Percentiles rank a stretch among this genome's conserved stretches.
Evolutionary conservation across 2,797 vertebrate genomes (phyloP).

Genomic region (Molothrus aeneus): DNA sequence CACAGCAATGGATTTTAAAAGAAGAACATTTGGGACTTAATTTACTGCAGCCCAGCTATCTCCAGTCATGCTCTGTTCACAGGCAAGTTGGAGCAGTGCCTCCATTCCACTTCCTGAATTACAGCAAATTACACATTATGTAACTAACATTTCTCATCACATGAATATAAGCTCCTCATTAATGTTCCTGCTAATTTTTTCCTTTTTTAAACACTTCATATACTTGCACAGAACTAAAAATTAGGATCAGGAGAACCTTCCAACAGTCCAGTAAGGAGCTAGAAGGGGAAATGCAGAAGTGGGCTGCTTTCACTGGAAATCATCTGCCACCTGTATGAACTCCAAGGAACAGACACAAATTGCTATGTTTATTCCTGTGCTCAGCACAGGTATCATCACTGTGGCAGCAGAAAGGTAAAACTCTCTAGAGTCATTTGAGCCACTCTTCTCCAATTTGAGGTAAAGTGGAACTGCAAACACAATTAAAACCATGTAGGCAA

Average conservation of each 20-base stretch:
- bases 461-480: background rate
- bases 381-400: background rate
- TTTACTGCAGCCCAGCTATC: background rate
- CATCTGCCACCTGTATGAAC: background rate
- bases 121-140: background rate
- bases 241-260: background rate
- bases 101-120: background rate
- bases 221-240: background rate
- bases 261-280: accelerated
- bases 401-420: background rate
- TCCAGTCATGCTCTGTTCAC: background rate
- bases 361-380: background rate
- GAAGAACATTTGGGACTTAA: background rate
- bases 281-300: background rate
- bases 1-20: background rate
- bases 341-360: background rate
- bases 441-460: background rate
- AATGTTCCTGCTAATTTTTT: background rate
- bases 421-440: background rate
- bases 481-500: background rate
- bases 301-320: background rate
- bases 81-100: background rate
- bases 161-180: background rate
- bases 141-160: background rate
- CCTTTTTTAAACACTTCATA: background rate